Evolutionary conservation across 2,888 invertebrate species (phyloP).

Genomic region (Drosophila trichaetosa): DNA sequence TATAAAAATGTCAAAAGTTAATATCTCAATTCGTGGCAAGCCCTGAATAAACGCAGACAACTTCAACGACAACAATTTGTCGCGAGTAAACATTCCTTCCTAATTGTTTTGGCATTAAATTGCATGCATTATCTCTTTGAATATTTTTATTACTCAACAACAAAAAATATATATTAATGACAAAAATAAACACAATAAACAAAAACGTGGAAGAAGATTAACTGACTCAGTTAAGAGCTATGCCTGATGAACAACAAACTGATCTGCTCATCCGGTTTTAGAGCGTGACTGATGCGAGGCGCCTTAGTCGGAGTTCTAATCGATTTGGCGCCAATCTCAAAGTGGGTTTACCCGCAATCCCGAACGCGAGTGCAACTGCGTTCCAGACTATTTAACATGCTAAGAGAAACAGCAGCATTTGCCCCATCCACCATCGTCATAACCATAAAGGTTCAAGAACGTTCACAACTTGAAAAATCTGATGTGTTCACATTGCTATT

Average conservation of each 20-base stretch:
- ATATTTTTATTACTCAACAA: slow-evolving; percentile 21
- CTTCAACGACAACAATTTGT: slow-evolving; percentile 52
- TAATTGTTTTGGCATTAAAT: slow-evolving; percentile 73
- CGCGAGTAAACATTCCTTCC: slow-evolving; percentile 61
- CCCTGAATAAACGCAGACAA: slow-evolving; percentile 32
- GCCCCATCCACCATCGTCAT: slow-evolving; percentile 3
- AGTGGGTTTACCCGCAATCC: slow-evolving; percentile 25
- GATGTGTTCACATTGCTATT: slow-evolving; percentile 49
- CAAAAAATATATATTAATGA: neutral
- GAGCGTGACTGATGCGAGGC: slow-evolving; percentile 28
- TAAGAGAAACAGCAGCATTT: neutral
- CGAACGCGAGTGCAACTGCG: slow-evolving; percentile 48
- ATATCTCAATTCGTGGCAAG: slow-evolving; percentile 31
- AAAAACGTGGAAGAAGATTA: slow-evolving; percentile 1
- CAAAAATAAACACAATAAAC: slow-evolving; percentile 3
- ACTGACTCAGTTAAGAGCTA: slow-evolving; percentile 67
- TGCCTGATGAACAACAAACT: slow-evolving; percentile 35
- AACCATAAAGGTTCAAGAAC: slow-evolving; percentile 57
- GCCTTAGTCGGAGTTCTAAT: slow-evolving; percentile 57
- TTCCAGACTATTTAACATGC: slow-evolving; percentile 65
- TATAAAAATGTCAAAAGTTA: slow-evolving; percentile 15
- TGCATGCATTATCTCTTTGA: slow-evolving; percentile 65
- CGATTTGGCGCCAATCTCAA: slow-evolving; percentile 60
- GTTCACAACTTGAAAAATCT: slow-evolving; percentile 47
- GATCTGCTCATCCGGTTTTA: slow-evolving; percentile 64